Evolutionary conservation across 2,113 vertebrate species (phyloP).

Genomic region (Struthidea cinerea): DNA sequence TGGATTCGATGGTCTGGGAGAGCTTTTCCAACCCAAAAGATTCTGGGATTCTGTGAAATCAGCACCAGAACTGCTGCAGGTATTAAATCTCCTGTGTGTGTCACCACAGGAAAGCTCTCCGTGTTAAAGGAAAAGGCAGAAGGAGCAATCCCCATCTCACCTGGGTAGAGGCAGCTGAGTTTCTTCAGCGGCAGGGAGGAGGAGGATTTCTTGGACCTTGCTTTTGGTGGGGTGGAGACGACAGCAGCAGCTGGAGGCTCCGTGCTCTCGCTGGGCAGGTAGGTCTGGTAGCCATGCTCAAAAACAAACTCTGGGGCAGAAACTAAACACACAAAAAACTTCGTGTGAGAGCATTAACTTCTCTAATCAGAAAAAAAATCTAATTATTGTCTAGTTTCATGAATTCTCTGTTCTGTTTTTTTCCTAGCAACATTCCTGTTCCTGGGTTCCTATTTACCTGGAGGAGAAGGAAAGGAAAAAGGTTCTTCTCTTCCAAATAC

Average conservation of each 20-base stretch:
- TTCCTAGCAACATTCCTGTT: not conserved
- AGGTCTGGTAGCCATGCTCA: slow-evolving; percentile 88
- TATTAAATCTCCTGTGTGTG: fast-evolving
- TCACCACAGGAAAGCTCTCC: not conserved
- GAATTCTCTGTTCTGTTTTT: not conserved
- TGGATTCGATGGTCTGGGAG: not conserved
- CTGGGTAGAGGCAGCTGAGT: slow-evolving; percentile 89
- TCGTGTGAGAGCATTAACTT: not conserved
- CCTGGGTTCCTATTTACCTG: not conserved
- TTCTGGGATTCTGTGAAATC: not conserved
- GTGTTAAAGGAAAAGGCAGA: not conserved
- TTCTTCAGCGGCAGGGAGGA: slow-evolving; percentile 80
- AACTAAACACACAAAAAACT: slow-evolving; percentile 64
- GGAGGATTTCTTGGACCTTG: slow-evolving; percentile 79
- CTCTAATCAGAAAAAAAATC: not conserved
- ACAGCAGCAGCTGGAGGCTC: slow-evolving; percentile 73
- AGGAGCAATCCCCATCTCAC: slow-evolving; percentile 25
- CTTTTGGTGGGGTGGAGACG: slow-evolving; percentile 75
- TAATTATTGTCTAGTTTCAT: not conserved
- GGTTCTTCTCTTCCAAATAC: not conserved
- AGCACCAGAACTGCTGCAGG: not conserved
- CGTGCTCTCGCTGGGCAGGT: slow-evolving; percentile 79
- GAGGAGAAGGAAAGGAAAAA: not conserved
- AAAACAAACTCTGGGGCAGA: slow-evolving; percentile 86
- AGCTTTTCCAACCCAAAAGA: not conserved